Conservation (phyloP, 2,113 vertebrate genomes). For the Lota lota region DNA sequence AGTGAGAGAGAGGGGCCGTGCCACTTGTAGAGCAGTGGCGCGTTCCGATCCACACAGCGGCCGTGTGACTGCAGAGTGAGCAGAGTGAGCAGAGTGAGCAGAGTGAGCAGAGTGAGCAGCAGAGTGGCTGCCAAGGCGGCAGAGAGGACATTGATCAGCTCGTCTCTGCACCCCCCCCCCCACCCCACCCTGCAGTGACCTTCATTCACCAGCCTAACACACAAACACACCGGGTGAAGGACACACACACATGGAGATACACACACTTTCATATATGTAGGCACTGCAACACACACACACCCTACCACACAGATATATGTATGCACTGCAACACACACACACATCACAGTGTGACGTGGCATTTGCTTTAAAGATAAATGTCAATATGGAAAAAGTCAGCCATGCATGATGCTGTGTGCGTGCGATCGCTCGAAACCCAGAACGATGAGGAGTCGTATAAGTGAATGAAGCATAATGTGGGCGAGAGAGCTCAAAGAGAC, state of each 20-base stretch:
- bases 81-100: no score
- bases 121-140: constrained; percentile 14
- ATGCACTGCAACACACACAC: background rate
- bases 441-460: background rate
- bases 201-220: constrained; percentile 20
- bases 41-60: no score
- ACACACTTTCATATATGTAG: background rate
- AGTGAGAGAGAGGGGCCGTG: no score
- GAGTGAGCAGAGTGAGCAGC: no score
- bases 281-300: background rate
- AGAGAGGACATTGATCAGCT: constrained; percentile 48
- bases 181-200: constrained; percentile 40
- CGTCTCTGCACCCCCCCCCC: constrained; percentile 30
- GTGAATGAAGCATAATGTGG: background rate
- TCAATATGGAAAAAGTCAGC: background rate
- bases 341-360: background rate
- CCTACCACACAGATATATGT: no score
- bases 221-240: background rate
- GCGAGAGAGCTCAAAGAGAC: background rate
- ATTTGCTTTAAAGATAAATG: background rate
- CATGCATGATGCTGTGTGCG: no score
- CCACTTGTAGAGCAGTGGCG: no score
- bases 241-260: background rate
- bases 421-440: no score
- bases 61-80: no score